Base-by-base conservation (phyloP, 2,797 vertebrate species). In the Siniperca undulata region DNA sequence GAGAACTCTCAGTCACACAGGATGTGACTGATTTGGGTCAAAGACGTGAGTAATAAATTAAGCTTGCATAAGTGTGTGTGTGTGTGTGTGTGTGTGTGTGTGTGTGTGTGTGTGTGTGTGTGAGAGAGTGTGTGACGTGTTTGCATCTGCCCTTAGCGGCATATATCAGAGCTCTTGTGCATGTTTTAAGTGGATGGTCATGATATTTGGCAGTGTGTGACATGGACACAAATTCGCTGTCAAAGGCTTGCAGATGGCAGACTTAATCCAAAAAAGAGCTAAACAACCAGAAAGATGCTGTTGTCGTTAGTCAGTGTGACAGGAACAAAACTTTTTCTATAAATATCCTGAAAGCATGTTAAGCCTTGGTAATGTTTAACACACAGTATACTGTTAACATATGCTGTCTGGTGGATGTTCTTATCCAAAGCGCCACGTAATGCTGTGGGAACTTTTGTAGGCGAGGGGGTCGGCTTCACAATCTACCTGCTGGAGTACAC, bases 21-120 rank as follows among this genome's bases (percentile, higher is more conserved):
- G 86, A 91, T 90, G 81, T 92, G 93, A 95, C 93, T 93, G 93
- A 94, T 95, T 95, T 91, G 85, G 94, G 94, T 95, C 90, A 93
- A 93, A 91, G 84, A 91, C 88, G 87, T 92, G 92, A 92, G 91
- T 90, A 93, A 94, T 91, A 91, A 91, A 94, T 93, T 81, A 92
- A 89, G 85, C 90, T 85, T 87, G 92, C 64, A 60, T 89, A 73
- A 82, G 77, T 84, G 81, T 81, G 86, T 86, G 74, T 86, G 59
- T 85, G 74, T 44, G 58, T 73, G 65, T 60, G 56, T 58, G 65
- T 59, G 55, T 46, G 53, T 59, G 80, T 24, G 81, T 3, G 69
- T 7, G 67, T 70, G 53, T 74, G 82, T 48, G 84, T 30, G 74
- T 44, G 58, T 73, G 65, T 60, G 56, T 58, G 65, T 59, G 55